phyloP scores from a whole-genome alignment of 2,888 invertebrate genomes.

The Kryphioiulus occultus region DNA sequence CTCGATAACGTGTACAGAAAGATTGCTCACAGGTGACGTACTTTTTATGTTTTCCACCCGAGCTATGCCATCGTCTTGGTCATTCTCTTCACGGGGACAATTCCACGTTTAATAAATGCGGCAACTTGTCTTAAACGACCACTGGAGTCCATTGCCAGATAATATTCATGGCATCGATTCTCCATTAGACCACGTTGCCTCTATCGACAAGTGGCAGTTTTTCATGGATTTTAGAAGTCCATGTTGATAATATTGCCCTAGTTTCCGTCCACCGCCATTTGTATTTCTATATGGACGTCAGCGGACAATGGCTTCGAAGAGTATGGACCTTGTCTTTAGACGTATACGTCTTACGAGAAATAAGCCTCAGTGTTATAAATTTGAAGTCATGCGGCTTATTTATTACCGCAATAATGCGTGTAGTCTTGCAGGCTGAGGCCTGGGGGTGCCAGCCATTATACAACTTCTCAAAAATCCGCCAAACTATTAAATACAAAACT shows the following conservation, averaged over 20 bases:
- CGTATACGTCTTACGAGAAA: background rate
- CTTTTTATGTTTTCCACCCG: background rate
- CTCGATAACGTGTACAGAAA: background rate
- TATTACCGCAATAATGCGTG: background rate
- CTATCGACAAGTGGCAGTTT: background rate
- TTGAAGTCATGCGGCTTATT: background rate
- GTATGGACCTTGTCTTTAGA: background rate
- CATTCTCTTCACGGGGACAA: background rate
- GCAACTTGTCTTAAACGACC: background rate
- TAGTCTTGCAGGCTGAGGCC: background rate
- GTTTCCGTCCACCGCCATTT: background rate
- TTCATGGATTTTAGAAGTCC: background rate
- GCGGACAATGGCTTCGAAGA: background rate
- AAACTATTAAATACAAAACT: background rate
- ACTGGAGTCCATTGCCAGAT: background rate
- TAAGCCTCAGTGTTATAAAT: background rate
- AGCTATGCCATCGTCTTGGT: background rate
- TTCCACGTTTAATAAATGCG: background rate
- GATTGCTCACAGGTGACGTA: background rate
- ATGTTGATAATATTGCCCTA: background rate
- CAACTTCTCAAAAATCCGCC: background rate
- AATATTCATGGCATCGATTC: constrained; percentile 5
- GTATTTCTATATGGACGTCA: background rate
- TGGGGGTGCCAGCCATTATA: background rate
- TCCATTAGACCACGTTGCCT: background rate